phyloP scores from a whole-genome alignment of 2,888 invertebrate genomes.

The Neocrepidodera transversa region DNA sequence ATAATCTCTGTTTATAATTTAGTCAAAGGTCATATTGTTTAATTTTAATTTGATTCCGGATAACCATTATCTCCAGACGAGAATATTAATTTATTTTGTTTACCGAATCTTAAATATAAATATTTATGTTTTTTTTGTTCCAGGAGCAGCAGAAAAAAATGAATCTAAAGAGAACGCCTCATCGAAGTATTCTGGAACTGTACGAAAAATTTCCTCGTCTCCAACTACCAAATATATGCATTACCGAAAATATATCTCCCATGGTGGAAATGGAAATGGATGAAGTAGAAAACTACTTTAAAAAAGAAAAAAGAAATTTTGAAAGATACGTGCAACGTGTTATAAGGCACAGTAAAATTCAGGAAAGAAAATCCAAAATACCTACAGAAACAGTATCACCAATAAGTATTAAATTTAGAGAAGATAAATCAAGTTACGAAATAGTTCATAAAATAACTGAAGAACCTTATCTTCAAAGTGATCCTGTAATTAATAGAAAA shows the following conservation, averaged over 20 bases:
- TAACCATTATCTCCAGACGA: too few species aligned
- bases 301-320: conserved; percentile 25
- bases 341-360: background rate
- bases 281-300: conserved; percentile 42
- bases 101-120: too few species aligned
- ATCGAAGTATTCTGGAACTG: conserved; percentile 34
- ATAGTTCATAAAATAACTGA: conserved; percentile 1
- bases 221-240: conserved; percentile 24
- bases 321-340: conserved; percentile 12
- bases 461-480: background rate
- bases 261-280: conserved; percentile 42
- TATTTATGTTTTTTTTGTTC: conserved; percentile 33
- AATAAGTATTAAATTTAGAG: conserved; percentile 8
- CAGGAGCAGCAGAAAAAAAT: conserved; percentile 32
- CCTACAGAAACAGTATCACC: conserved; percentile 9
- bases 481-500: background rate
- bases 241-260: conserved; percentile 30
- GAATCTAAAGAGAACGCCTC: background rate
- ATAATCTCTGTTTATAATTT: too few species aligned
- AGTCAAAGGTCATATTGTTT: too few species aligned
- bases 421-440: conserved; percentile 9
- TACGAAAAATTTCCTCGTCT: conserved; percentile 30
- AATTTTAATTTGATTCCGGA: too few species aligned
- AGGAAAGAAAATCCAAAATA: background rate
- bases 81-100: too few species aligned